Percentiles rank a stretch among this genome's conserved stretches.
phyloP scores from a whole-genome alignment of 2,113 vertebrate genomes.

The Puntigrus tetrazona region DNA sequence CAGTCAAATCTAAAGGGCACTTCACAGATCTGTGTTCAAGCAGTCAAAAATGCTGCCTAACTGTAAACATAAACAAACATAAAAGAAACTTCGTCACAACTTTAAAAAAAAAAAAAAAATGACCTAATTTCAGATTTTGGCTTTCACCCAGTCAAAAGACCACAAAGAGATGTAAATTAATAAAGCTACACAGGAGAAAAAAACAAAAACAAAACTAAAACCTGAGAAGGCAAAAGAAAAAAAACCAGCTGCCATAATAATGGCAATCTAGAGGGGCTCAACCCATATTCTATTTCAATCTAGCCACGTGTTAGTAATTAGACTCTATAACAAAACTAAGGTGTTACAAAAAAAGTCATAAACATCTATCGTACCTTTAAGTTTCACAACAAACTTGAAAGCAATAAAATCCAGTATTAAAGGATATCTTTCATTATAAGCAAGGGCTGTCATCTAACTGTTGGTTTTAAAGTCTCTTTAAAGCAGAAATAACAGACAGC shows the following conservation, averaged over 20 bases:
- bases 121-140: background rate
- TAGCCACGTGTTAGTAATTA: background rate
- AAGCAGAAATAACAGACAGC: background rate
- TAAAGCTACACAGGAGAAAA: background rate
- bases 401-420: background rate
- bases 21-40: slow-evolving; percentile 23
- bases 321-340: background rate
- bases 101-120: slow-evolving; percentile 28
- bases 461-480: background rate
- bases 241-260: slow-evolving; percentile 36
- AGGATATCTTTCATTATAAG: background rate
- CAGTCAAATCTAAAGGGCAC: slow-evolving; percentile 26
- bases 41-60: slow-evolving; percentile 9
- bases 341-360: background rate
- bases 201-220: background rate
- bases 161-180: background rate
- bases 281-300: background rate
- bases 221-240: background rate
- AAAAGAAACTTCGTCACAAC: slow-evolving; percentile 4
- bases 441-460: background rate
- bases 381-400: background rate
- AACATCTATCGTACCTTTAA: slow-evolving; percentile 13
- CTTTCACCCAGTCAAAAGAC: background rate
- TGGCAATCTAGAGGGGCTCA: background rate
- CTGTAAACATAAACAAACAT: slow-evolving; percentile 35